Conservation (phyloP, 1,140 invertebrate genomes). For the Gryllus bimaculatus region DNA sequence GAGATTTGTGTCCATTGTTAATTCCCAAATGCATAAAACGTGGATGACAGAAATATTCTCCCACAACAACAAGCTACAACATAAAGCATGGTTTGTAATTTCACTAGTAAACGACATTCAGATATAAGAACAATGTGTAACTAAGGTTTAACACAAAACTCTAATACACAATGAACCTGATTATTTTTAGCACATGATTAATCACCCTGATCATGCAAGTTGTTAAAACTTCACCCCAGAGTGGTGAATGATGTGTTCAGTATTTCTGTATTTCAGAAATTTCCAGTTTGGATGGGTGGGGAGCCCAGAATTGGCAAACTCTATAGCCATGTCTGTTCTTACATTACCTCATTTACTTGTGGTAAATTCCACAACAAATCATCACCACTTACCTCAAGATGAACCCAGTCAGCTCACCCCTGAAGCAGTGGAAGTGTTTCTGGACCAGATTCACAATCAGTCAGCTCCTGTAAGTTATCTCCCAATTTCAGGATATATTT, state of each 20-base stretch:
- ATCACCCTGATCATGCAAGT: no score
- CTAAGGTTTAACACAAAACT: no score
- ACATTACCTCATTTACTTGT: conserved; percentile 79
- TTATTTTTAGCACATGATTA: no score
- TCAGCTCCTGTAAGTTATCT: conserved; percentile 49
- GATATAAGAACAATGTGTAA: no score
- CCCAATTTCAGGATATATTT: no score
- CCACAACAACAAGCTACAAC: no score
- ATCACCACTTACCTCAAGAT: conserved; percentile 82
- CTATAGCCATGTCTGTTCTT: conserved; percentile 76
- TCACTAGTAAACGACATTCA: no score
- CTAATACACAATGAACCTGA: no score
- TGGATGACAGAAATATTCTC: no score
- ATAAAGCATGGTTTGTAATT: no score
- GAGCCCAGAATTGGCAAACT: conserved; percentile 75
- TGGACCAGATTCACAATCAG: conserved; percentile 64
- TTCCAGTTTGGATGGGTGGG: conserved; percentile 91
- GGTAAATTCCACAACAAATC: conserved; percentile 79
- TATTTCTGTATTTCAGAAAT: conserved; percentile 26
- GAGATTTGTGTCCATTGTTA: no score
- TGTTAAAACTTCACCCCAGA: not conserved
- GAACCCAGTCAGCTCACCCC: conserved; percentile 67
- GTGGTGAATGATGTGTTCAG: not conserved
- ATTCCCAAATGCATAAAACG: no score
- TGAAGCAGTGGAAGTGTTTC: conserved; percentile 66